Base-by-base conservation (phyloP, 2,113 vertebrate genomes). In the Sciurus niger region DNA sequence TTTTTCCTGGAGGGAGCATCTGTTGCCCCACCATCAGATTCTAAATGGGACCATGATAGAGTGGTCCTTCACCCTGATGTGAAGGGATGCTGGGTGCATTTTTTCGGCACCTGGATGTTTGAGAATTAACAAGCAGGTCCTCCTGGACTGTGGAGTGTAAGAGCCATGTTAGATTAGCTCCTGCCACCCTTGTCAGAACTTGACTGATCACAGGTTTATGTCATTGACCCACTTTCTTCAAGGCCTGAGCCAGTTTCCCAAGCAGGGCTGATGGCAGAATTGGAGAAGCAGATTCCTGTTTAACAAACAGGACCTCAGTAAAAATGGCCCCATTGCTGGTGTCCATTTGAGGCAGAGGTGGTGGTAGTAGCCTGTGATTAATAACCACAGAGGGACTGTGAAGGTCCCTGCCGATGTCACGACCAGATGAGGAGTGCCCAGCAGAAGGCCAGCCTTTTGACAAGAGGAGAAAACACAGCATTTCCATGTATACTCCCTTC, bases 211-310 rank as follows among this genome's bases (percentile, higher is more conserved):
- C 58, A 43, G 73, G 65, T 95, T 90, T 48, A 22, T 48, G 46
- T 51, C 65, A 40, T 20, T 40, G n/a, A 53, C 79, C 32, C 68
- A 53, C 8, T 94, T 93, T 91, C 74, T 93, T 74, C 63, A 89
- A 70, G 70, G 84, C 37, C 76, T 92, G 58, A 74, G 40, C 43
- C 40, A 25, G 87, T 93, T 86, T 94, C 63, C n/a, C 43, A 91
- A 77, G 74, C 89, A 92, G 40, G 13, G 34, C 73, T 1, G 2
- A 77, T 9, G 46, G 70, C 53, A 43, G 32, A 88, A 80, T 67
- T 70, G 25, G 51, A 94, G 89, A 97, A 91, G 72, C 93, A 94
- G 89, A n/a, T 94, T 90, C 37, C 51, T n/a, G 32, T 72, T 87
- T 58, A 65, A 80, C 67, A 78, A 53, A 65, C 0, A 2, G 77